Conservation (phyloP, 2,888 invertebrate species). For the Apomyelois bistriatella region DNA sequence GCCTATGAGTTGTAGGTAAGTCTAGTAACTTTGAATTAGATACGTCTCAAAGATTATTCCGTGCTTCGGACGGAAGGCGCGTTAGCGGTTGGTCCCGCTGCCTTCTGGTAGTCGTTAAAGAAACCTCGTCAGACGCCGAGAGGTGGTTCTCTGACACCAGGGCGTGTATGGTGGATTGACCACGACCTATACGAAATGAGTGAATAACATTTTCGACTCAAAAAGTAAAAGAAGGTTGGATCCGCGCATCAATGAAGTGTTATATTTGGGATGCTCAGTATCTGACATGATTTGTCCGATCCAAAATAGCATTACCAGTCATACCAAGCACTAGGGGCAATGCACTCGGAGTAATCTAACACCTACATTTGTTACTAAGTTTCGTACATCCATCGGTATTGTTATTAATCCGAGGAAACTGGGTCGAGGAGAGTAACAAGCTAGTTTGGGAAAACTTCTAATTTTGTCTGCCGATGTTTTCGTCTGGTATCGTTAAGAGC, state of each 20-base stretch:
- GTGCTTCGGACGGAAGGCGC: too few species aligned
- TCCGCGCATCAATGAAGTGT: background rate
- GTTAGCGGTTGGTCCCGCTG: too few species aligned
- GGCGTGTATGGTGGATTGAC: too few species aligned
- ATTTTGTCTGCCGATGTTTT: constrained; percentile 52
- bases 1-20: too few species aligned
- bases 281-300: background rate
- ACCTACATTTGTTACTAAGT: constrained; percentile 15
- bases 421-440: constrained; percentile 39
- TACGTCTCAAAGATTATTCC: too few species aligned
- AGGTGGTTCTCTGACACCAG: too few species aligned
- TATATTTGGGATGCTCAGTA: background rate
- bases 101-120: too few species aligned
- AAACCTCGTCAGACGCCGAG: too few species aligned
- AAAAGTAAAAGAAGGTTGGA: background rate
- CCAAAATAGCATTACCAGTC: background rate
- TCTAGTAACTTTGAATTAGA: too few species aligned
- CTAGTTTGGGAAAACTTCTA: constrained; percentile 55
- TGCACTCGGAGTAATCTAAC: constrained; percentile 1
- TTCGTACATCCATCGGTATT: constrained; percentile 26
- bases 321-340: background rate
- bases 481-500: constrained; percentile 20
- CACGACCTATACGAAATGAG: too few species aligned
- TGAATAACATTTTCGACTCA: too few species aligned
- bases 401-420: constrained; percentile 39